Percentiles rank a stretch among this genome's conserved stretches.
Conservation (phyloP, 2,113 vertebrate genomes). For the Myiozetetes cayanensis region DNA sequence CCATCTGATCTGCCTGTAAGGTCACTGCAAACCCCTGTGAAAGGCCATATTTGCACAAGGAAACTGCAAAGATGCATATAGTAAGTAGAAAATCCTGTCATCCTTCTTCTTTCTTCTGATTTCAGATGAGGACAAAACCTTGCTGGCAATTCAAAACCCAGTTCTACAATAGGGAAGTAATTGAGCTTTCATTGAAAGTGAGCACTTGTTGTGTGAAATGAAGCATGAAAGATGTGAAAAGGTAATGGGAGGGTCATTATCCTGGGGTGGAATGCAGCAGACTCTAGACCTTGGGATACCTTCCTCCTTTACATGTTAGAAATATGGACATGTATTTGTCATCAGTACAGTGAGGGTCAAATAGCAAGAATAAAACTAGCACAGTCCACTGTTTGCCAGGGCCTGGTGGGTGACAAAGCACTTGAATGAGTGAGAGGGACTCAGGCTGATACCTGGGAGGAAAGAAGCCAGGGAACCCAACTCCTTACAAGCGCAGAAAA, state of each 20-base stretch:
- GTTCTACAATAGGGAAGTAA: not conserved
- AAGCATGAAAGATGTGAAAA: not conserved
- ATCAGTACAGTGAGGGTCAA: not conserved
- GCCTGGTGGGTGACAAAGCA: not conserved
- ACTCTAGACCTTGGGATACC: fast-evolving
- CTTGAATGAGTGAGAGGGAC: not conserved
- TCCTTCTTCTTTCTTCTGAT: not conserved
- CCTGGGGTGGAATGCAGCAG: not conserved
- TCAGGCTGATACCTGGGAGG: not conserved
- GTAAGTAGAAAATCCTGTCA: not conserved
- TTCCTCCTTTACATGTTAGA: fast-evolving
- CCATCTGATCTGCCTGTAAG: not conserved
- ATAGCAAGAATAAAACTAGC: not conserved
- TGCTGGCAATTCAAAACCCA: not conserved
- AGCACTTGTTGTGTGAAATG: not conserved
- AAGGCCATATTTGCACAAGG: not conserved
- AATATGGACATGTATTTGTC: not conserved
- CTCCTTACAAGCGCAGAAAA: not conserved
- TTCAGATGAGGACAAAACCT: not conserved
- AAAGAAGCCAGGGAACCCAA: not conserved
- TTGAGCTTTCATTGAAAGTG: not conserved
- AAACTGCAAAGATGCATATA: not conserved
- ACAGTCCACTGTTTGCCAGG: not conserved
- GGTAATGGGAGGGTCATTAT: fast-evolving
- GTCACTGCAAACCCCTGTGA: fast-evolving